Base-by-base conservation (phyloP, 2,113 vertebrate genomes). In the Cynocephalus volans region DNA sequence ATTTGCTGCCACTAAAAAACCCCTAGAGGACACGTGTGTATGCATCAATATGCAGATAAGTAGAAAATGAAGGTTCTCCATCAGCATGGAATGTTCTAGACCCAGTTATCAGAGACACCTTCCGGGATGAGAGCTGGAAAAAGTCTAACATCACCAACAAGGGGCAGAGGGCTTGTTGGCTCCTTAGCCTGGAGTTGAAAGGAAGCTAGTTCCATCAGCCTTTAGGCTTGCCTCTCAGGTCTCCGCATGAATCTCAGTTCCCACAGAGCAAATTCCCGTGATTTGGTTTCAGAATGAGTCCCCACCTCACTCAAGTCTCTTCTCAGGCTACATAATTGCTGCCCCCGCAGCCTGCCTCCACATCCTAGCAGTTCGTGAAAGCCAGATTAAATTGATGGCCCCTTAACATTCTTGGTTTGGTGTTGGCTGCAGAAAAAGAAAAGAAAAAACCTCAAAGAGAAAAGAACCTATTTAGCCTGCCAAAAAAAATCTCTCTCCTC, bases 381-480 rank as follows among this genome's bases (percentile, higher is more conserved):
- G 85, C 96, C 52, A 88, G 85, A 81, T 85, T 60, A 83, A 90
- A 82, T n/a, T 24, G 58, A 94, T 65, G 72, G 82, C 81, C 91
- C 33, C 58, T 95, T 96, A 93, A 88, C 76, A 67, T 79, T 81
- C 91, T 86, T 81, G 82, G 91, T 41, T 65, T 92, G 79, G 90
- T 64, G 17, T 11, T 54, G 91, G 60, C 76, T 88, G 36, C 26
- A 76, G 85, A 70, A 4, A 92, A 89, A 96, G 85, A 70, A 4
- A 92, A 89, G 95, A 73, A 79, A 8, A 82, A 26, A 60, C 52
- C 60, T 80, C 18, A 80, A 83, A 75, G 28, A 12, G 52, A 67
- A 92, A 93, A 93, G 70, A 88, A 23, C 45, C 5, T 6, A 31
- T 5, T 36, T 6, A 50, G 19, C n/a, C 65, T 88, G 95, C 81